Percentiles rank a stretch among this genome's conserved stretches.
These are phyloP conservation scores for Lymantria dispar DNA, from an alignment of 2,888 invertebrate species.

Conservation along the genomic window DNA sequence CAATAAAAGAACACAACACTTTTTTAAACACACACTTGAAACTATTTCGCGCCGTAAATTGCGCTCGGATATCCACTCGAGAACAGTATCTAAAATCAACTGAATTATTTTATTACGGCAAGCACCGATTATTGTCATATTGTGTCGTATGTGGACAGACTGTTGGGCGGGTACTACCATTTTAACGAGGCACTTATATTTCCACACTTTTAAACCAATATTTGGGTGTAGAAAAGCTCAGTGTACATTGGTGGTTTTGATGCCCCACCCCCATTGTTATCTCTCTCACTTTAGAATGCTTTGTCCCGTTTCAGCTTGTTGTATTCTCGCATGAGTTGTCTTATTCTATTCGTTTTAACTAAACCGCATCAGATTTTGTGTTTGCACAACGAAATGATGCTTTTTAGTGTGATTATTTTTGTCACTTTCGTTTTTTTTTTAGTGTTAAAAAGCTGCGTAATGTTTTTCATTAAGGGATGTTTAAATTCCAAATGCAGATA, in stretches of 20 bases:
- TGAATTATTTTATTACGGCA: constrained; percentile 76
- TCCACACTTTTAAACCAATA: constrained; percentile 5
- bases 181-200: constrained; percentile 16
- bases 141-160: constrained; percentile 60
- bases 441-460: constrained; percentile 1
- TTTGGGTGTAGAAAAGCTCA: constrained; percentile 15
- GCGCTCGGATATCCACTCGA: constrained; percentile 46
- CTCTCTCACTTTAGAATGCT: constrained; percentile 36
- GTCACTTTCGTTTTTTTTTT: constrained; percentile 13
- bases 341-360: constrained; percentile 38
- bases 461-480: neutral
- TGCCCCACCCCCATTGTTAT: constrained; percentile 50
- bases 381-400: constrained; percentile 38
- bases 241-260: constrained; percentile 19
- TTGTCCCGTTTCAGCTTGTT: constrained; percentile 33
- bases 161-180: constrained; percentile 57
- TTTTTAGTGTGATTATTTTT: constrained; percentile 28
- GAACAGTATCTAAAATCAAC: constrained; percentile 50
- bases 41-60: constrained; percentile 23
- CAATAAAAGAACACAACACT: constrained; percentile 24
- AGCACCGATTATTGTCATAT: constrained; percentile 72
- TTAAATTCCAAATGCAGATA: neutral
- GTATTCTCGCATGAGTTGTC: constrained; percentile 48
- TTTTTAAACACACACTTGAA: constrained; percentile 28
- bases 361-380: constrained; percentile 49